Evolutionary conservation across 2,113 vertebrate species (phyloP).

Genomic region (Colistium nudipinnis): DNA sequence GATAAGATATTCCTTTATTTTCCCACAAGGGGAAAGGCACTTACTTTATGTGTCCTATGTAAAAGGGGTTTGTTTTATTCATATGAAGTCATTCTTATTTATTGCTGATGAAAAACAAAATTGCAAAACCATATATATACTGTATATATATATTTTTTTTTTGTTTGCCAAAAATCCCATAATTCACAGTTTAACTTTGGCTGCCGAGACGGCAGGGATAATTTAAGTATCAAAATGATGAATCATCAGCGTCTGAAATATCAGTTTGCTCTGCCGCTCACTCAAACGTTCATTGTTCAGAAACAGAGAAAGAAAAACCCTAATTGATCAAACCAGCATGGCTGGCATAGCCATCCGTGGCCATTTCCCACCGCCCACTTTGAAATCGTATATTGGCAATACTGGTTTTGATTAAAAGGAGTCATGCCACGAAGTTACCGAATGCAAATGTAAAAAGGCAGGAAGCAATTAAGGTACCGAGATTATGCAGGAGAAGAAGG

Average conservation of each 20-base stretch:
- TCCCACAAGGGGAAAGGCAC: background rate
- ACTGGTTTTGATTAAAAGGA: slow-evolving; percentile 16
- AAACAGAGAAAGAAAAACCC: background rate
- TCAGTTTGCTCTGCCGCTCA: background rate
- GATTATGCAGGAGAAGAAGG: background rate
- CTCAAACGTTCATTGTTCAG: background rate
- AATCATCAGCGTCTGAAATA: background rate
- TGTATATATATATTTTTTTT: no score
- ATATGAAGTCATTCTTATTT: no score
- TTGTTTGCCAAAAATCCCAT: background rate
- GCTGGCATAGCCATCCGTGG: background rate
- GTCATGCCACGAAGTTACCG: background rate
- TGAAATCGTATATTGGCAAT: background rate
- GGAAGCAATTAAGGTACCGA: slow-evolving; percentile 11
- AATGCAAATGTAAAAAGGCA: slow-evolving; percentile 8
- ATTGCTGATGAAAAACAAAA: no score
- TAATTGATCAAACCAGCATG: background rate
- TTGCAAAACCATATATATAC: no score
- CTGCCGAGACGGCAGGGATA: background rate
- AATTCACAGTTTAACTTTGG: background rate
- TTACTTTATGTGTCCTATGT: no score
- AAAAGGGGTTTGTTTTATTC: no score
- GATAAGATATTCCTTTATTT: no score
- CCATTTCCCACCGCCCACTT: background rate
- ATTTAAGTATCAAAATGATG: no score